A percentile compares a stretch with the other conserved stretches of the same genome.
Conservation (phyloP, 1,140 invertebrate genomes). For the Phortica variegata region DNA sequence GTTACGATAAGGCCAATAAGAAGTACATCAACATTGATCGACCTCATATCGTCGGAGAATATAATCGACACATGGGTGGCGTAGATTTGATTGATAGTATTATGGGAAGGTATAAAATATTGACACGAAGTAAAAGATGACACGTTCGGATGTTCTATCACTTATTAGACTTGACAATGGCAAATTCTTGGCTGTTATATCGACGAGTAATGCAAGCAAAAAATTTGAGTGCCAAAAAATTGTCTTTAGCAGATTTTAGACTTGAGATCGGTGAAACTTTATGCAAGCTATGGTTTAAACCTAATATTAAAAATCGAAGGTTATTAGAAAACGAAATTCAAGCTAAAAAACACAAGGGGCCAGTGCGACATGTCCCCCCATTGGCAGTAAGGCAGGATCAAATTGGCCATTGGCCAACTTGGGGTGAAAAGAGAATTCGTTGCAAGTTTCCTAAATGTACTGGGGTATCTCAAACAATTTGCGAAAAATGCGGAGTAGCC, state of each 20-base stretch:
- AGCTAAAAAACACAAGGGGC: too few species aligned
- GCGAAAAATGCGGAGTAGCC: slow-evolving; percentile 41
- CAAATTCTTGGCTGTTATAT: slow-evolving; percentile 37
- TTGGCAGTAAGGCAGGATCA: too few species aligned
- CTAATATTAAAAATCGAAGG: too few species aligned
- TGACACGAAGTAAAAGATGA: slow-evolving; percentile 9
- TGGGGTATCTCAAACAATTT: slow-evolving; percentile 31
- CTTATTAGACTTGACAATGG: slow-evolving; percentile 30
- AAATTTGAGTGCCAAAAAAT: slow-evolving; percentile 33
- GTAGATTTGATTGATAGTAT: slow-evolving; percentile 40
- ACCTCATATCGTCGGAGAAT: too few species aligned
- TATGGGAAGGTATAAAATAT: slow-evolving; percentile 37
- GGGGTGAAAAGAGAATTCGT: slow-evolving; percentile 35
- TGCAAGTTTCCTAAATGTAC: slow-evolving; percentile 44
- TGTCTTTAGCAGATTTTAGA: too few species aligned
- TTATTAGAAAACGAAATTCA: too few species aligned
- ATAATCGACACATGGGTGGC: slow-evolving; percentile 4
- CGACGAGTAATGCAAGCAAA: slow-evolving; percentile 16
- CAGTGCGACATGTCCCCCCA: too few species aligned
- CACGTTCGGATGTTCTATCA: too few species aligned
- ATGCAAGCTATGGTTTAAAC: too few species aligned
- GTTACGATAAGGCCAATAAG: too few species aligned
- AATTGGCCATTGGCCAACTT: slow-evolving; percentile 46
- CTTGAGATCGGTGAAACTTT: too few species aligned
- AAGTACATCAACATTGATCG: too few species aligned